Conservation (phyloP, 2,888 invertebrate species). For the Apotomis capreana region DNA sequence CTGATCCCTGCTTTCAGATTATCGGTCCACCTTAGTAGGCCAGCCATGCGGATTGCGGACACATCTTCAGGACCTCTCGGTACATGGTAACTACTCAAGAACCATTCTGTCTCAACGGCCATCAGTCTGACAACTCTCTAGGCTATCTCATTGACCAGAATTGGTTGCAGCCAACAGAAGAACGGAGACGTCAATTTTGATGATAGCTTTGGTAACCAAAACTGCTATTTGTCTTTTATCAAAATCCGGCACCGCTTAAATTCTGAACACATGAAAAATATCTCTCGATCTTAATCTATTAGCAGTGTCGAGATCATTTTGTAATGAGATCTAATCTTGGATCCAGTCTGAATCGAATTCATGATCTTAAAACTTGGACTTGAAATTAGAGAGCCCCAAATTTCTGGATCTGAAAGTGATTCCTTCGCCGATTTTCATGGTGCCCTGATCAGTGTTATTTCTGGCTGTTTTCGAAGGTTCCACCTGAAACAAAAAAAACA, state of each 20-base stretch:
- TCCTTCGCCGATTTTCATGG: conserved; percentile 56
- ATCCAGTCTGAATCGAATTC: background rate
- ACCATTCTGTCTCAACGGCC: too few species aligned
- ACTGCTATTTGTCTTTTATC: too few species aligned
- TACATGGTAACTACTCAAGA: too few species aligned
- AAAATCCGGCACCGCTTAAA: conserved; percentile 26
- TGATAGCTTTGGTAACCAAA: too few species aligned
- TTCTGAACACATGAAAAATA: conserved; percentile 59
- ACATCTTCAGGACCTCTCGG: too few species aligned
- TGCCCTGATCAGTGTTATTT: conserved; percentile 56
- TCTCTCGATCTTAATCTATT: conserved; percentile 31
- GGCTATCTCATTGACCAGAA: too few species aligned
- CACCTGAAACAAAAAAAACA: conserved; percentile 60
- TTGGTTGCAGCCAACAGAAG: too few species aligned
- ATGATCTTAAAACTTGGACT: conserved; percentile 66
- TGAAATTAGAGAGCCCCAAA: conserved; percentile 64
- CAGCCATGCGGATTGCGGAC: too few species aligned
- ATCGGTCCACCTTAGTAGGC: too few species aligned
- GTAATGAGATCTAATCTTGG: background rate
- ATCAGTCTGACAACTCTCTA: too few species aligned
- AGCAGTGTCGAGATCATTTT: conserved; percentile 19
- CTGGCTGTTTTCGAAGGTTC: conserved; percentile 67
- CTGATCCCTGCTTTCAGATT: too few species aligned
- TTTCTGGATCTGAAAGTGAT: conserved; percentile 66
- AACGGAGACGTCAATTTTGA: too few species aligned